These are phyloP conservation scores for Actinia equina DNA, from an alignment of 64 coral and sea anemone species.

Conservation along the genomic window DNA sequence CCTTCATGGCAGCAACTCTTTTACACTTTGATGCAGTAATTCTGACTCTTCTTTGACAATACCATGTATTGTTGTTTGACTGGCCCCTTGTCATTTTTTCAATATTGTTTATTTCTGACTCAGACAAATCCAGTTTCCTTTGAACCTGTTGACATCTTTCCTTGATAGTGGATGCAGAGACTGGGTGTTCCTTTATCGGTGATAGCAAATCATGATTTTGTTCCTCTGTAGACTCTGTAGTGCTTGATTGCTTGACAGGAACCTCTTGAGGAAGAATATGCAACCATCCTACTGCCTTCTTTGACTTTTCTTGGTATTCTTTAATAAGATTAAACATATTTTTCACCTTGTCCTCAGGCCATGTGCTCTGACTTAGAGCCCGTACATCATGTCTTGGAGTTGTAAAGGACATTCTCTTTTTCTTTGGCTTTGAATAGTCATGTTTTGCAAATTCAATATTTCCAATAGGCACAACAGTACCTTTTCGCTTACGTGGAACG, in stretches of 20 bases:
- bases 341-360: neutral
- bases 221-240: neutral
- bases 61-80: conserved; percentile 30
- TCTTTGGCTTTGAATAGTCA: conserved; percentile 51
- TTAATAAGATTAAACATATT: neutral
- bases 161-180: conserved; percentile 27
- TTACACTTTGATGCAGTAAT: conserved; percentile 59
- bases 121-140: conserved; percentile 27
- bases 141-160: conserved; percentile 36
- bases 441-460: conserved; percentile 44
- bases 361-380: neutral
- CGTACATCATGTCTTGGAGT: neutral
- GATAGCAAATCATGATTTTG: conserved; percentile 22
- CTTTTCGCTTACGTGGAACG: conserved; percentile 59
- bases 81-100: conserved; percentile 22
- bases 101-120: conserved; percentile 24
- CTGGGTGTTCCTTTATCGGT: conserved; percentile 24
- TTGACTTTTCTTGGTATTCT: conserved; percentile 4
- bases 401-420: neutral
- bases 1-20: conserved; percentile 31
- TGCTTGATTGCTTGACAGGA: neutral
- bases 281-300: conserved; percentile 16
- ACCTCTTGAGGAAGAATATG: conserved; percentile 17
- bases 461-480: conserved; percentile 25
- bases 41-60: conserved; percentile 30